phyloP scores from a whole-genome alignment of 2,113 vertebrate species.

The Parotia lawesii region DNA sequence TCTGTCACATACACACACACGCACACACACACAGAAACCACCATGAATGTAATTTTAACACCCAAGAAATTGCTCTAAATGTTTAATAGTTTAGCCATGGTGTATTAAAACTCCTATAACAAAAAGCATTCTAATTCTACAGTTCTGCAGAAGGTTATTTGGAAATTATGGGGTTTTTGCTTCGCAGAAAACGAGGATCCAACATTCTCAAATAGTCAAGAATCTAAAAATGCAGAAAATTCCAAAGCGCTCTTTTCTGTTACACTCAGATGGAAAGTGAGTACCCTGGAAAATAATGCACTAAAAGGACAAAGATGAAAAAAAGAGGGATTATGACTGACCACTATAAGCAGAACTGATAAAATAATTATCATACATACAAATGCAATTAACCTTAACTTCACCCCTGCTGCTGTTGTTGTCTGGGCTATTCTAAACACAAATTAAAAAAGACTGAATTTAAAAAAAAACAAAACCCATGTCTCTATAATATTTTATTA shows the following conservation, averaged over 20 bases:
- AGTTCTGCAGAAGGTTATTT: neutral
- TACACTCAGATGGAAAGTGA: neutral
- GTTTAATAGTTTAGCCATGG: neutral
- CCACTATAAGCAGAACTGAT: neutral
- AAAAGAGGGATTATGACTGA: neutral
- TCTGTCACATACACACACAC: neutral
- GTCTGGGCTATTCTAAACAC: neutral
- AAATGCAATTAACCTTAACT: slow-evolving; percentile 17
- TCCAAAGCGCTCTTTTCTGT: neutral
- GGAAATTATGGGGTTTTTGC: neutral
- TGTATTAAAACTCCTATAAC: neutral
- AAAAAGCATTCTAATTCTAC: neutral
- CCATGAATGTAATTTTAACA: neutral
- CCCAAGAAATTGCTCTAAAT: neutral
- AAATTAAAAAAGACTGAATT: neutral
- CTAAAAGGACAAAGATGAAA: neutral
- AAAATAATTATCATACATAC: neutral
- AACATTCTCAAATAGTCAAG: neutral
- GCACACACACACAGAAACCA: fast-evolving
- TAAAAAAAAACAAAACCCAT: neutral
- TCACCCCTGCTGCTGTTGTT: neutral
- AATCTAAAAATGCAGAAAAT: neutral
- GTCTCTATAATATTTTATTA: neutral
- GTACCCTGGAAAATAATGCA: neutral
- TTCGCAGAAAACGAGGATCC: neutral